Conservation (phyloP, 2,888 invertebrate genomes). For the Sarcophaga caerulescens region DNA sequence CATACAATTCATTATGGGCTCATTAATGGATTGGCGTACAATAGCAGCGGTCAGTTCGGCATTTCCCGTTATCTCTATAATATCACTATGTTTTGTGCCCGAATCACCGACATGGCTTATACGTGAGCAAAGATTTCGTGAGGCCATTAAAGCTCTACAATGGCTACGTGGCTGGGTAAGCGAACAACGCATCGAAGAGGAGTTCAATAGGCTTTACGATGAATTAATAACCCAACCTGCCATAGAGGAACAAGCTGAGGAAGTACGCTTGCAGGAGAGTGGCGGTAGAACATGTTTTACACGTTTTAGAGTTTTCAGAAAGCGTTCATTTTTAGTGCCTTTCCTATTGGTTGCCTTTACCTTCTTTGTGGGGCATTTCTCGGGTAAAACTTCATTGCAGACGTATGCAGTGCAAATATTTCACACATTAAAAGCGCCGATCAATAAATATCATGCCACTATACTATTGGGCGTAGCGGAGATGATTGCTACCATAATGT, state of each 20-base stretch:
- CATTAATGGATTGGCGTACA: conserved; percentile 87
- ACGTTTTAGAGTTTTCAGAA: conserved; percentile 82
- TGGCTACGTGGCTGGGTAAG: conserved; percentile 91
- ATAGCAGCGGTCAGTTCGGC: conserved; percentile 86
- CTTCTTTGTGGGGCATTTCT: conserved; percentile 89
- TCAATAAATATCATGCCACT: conserved; percentile 89
- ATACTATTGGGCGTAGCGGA: conserved; percentile 87
- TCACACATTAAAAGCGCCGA: conserved; percentile 86
- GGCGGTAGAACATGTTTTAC: conserved; percentile 69
- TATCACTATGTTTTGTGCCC: conserved; percentile 87
- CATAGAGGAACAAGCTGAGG: conserved; percentile 73
- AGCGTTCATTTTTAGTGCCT: conserved; percentile 86
- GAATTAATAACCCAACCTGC: conserved; percentile 77
- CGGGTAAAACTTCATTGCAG: conserved; percentile 88
- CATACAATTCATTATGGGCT: conserved; percentile 88
- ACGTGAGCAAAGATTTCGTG: conserved; percentile 84
- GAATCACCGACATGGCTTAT: conserved; percentile 92
- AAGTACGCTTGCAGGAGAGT: conserved; percentile 48
- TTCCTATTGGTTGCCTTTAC: conserved; percentile 85
- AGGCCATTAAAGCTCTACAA: conserved; percentile 87
- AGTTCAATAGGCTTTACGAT: conserved; percentile 79
- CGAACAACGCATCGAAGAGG: conserved; percentile 83
- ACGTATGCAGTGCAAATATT: conserved; percentile 90
- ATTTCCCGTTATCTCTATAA: conserved; percentile 85
- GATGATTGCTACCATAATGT: conserved; percentile 85